Base-by-base conservation (phyloP, 2,797 vertebrate genomes). In the Anabacerthia variegaticeps region DNA sequence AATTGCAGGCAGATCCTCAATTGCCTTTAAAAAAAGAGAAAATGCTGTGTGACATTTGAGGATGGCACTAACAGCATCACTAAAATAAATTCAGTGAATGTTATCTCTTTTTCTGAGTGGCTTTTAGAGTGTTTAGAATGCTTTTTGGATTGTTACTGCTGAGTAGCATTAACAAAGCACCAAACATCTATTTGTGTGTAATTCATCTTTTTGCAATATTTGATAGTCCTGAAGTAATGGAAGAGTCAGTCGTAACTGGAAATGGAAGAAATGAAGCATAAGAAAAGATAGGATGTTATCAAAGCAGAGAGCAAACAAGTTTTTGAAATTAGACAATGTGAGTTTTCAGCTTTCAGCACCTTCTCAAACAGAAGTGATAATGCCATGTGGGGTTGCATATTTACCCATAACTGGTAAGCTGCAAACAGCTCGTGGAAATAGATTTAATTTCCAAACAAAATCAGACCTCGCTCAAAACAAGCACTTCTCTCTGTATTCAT, bases 1-100 rank as follows among this genome's bases (percentile, higher is more conserved):
- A 80, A 91, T 80, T 89, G 81, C 87, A 94, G 78, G 82, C 80
- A 67, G 88, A 67, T 46, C 65, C 48, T 89, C 90, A 91, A 79
- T 76, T 89, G 86, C 84, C 56, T 94, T 56, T 74, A 62, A 86
- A 82, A 92, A 83, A 76, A 83, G 68, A 67, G 54, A 72, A 94
- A 94, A 94, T 26, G 43, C 62, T 78, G 26, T 66, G 85, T 95
- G 95, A 81, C 84, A 89, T 96, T 95, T 94, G 69, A 88, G 41
- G 73, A 92, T 84, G 91, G 78, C 78, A 83, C 65, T 88, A 85
- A 89, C 74, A 80, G 71, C 87, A 81, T 41, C 91, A 72, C 82
- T 94, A 78, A 93, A 96, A 93, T 85, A 95, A 95, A 96, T 91
- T 77, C 91, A 93, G 95, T 94, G 41, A 67, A 75, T 75, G 65